These are phyloP conservation scores for Siniperca knerii DNA, from an alignment of 2,113 vertebrate genomes.

Conservation along the genomic window DNA sequence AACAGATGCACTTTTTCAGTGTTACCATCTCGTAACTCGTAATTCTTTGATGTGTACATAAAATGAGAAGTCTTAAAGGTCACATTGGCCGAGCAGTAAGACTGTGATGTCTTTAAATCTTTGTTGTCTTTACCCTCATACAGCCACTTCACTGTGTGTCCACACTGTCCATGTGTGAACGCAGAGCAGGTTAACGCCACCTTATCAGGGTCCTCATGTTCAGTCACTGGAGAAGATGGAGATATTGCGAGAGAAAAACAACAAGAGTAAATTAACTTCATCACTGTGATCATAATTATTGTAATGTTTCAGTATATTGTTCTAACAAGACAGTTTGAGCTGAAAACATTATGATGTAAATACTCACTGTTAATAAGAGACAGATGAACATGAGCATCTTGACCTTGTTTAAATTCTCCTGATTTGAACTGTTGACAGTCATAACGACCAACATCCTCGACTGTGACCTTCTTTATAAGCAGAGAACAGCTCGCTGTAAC, in stretches of 20 bases:
- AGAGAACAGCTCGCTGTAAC: slow-evolving; percentile 25
- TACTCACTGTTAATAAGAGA: not conserved
- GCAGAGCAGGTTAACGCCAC: slow-evolving; percentile 22
- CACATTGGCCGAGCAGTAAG: accelerated
- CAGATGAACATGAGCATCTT: not conserved
- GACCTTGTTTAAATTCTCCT: not conserved
- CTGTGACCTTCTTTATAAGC: not conserved
- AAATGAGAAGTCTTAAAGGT: not conserved
- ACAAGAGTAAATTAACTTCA: not conserved
- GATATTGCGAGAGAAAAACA: not conserved
- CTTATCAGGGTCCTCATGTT: accelerated
- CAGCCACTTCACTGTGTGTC: slow-evolving; percentile 1
- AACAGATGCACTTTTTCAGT: no score
- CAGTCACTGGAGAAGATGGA: slow-evolving; percentile 21
- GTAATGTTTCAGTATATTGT: not conserved
- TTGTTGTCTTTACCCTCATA: no score
- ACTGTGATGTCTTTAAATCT: accelerated
- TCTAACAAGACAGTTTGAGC: not conserved
- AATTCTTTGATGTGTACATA: no score
- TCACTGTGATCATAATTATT: no score
- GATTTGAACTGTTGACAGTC: not conserved
- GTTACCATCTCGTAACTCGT: not conserved
- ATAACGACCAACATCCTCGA: not conserved
- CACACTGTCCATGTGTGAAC: accelerated
- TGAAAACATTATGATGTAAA: no score